A percentile compares a stretch with the other conserved stretches of the same genome.
Conservation (phyloP, 2,797 vertebrate species). For the Gephyroberyx darwinii region DNA sequence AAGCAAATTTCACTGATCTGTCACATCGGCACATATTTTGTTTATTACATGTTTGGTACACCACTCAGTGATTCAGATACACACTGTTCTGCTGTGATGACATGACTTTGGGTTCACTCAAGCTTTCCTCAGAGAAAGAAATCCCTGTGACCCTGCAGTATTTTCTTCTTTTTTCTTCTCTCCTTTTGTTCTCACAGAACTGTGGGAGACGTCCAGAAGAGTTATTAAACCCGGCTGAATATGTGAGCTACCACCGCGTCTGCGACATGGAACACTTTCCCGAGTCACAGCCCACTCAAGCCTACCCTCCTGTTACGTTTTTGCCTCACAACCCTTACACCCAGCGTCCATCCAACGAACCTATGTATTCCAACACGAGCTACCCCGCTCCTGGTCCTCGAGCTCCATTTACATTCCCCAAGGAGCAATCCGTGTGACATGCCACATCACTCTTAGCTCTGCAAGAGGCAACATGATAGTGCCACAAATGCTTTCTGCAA, state of each 20-base stretch:
- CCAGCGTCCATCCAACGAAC: conserved; percentile 75
- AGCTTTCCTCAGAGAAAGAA: neutral
- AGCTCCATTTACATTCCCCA: conserved; percentile 82
- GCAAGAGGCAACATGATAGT: conserved; percentile 39
- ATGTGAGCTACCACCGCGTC: conserved; percentile 83
- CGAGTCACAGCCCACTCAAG: conserved; percentile 77
- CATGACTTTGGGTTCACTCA: conserved; percentile 17
- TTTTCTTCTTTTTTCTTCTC: conserved; percentile 38
- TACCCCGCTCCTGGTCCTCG: conserved; percentile 80
- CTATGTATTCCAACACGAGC: conserved; percentile 80
- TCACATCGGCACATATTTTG: conserved; percentile 9
- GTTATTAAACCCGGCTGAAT: conserved; percentile 84
- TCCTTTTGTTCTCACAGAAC: conserved; percentile 80
- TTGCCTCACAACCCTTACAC: conserved; percentile 84
- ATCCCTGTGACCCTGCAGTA: conserved; percentile 37
- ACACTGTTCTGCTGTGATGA: conserved; percentile 16
- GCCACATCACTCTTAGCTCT: conserved; percentile 25
- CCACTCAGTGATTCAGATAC: conserved; percentile 7
- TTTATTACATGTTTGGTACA: conserved; percentile 25
- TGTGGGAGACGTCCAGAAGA: conserved; percentile 85
- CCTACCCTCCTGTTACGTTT: conserved; percentile 80
- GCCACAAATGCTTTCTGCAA: conserved; percentile 41
- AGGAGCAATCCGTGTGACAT: conserved; percentile 86
- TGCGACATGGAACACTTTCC: conserved; percentile 79
- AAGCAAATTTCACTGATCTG: neutral